These are phyloP conservation scores for Hydrotaea diabolus DNA, from an alignment of 2,888 invertebrate species.

Conservation along the genomic window DNA sequence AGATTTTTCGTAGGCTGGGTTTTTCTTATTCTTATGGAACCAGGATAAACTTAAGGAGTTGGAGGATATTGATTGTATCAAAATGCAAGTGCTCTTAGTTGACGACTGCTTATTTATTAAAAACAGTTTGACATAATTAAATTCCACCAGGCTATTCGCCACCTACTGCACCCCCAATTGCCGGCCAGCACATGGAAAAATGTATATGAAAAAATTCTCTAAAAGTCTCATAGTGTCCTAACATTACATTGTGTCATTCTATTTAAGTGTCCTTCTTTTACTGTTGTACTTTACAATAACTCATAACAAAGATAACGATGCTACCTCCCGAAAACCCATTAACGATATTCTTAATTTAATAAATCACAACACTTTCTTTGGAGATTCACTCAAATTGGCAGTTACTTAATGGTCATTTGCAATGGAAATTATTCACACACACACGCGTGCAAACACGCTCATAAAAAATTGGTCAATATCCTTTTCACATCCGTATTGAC, in stretches of 20 bases:
- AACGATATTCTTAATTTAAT: slow-evolving; percentile 39
- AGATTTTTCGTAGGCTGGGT: too few species aligned
- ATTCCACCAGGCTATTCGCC: too few species aligned
- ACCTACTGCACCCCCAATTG: too few species aligned
- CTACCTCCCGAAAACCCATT: slow-evolving; percentile 18
- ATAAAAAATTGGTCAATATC: slow-evolving; percentile 33
- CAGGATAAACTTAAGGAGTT: too few species aligned
- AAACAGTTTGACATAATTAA: too few species aligned
- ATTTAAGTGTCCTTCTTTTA: background rate
- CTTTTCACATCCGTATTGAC: background rate
- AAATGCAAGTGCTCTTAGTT: too few species aligned
- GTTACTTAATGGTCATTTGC: slow-evolving; percentile 30
- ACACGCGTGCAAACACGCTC: background rate
- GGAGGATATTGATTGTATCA: too few species aligned
- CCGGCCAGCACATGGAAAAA: too few species aligned
- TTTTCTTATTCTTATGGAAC: too few species aligned
- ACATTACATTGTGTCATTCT: background rate
- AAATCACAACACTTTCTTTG: slow-evolving; percentile 45
- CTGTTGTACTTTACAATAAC: background rate
- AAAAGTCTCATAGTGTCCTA: too few species aligned
- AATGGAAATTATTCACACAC: slow-evolving; percentile 22
- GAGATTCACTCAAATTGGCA: slow-evolving; percentile 29
- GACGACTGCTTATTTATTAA: too few species aligned
- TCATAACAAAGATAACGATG: slow-evolving; percentile 6
- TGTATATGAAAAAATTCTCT: too few species aligned